Evolutionary conservation across 2,113 vertebrate species (phyloP).

Genomic region (Jaculus jaculus): DNA sequence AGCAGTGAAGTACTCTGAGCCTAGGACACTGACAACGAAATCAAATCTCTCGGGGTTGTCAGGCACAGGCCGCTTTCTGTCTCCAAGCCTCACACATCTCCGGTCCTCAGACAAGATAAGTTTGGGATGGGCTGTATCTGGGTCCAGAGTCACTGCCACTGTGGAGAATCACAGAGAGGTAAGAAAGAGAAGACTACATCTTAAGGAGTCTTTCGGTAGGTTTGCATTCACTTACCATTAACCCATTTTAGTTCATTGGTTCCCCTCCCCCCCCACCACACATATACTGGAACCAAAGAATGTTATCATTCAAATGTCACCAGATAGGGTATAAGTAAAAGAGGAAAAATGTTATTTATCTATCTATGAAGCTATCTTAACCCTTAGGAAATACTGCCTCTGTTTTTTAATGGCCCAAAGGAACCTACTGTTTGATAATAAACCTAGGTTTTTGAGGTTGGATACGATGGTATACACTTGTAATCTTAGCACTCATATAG

Average conservation of each 20-base stretch:
- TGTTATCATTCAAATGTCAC: not conserved
- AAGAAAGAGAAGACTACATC: not conserved
- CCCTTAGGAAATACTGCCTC: conserved; percentile 29
- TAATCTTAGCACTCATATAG: not conserved
- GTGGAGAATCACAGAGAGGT: not conserved
- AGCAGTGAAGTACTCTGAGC: conserved; percentile 82
- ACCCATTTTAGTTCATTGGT: not conserved
- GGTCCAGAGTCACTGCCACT: conserved; percentile 85
- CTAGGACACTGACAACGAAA: conserved; percentile 87
- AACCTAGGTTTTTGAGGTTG: too few species aligned
- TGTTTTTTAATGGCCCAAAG: not conserved
- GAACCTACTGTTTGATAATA: too few species aligned
- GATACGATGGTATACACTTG: too few species aligned
- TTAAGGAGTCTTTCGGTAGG: not conserved
- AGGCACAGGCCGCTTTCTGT: conserved; percentile 72
- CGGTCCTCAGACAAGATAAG: conserved; percentile 87
- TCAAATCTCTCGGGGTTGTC: conserved; percentile 88
- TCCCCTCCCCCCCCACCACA: not conserved
- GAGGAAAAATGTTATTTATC: not conserved
- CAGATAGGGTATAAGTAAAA: not conserved
- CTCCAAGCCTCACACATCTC: conserved; percentile 86
- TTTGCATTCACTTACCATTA: not conserved
- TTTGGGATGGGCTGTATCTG: conserved; percentile 87
- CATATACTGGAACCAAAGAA: not conserved
- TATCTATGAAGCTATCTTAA: not conserved